phyloP scores from a whole-genome alignment of 1,140 invertebrate genomes.

The Phenacoccus solenopsis region DNA sequence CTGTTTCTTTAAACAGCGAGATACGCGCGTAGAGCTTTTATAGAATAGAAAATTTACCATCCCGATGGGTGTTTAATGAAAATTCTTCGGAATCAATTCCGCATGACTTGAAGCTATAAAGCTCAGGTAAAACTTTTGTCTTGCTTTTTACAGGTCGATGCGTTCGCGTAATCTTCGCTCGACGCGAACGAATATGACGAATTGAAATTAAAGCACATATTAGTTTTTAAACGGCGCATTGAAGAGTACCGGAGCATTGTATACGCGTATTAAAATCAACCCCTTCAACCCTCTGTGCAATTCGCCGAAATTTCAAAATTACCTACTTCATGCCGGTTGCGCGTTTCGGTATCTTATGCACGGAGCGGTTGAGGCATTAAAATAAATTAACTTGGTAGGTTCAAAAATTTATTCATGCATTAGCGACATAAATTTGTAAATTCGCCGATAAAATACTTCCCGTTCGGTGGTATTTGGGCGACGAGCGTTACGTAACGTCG shows the following conservation, averaged over 20 bases:
- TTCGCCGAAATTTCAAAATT: too few relatives aligned
- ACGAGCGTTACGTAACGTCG: neutral
- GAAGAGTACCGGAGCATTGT: neutral
- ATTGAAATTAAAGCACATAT: neutral
- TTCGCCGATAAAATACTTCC: neutral
- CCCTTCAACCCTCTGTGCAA: too few relatives aligned
- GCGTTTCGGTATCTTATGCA: too few relatives aligned
- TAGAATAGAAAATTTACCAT: neutral
- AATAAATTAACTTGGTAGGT: too few relatives aligned
- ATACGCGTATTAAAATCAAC: too few relatives aligned
- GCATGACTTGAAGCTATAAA: conserved; percentile 13
- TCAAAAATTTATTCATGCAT: neutral
- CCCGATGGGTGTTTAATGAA: conserved; percentile 5
- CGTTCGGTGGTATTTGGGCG: neutral
- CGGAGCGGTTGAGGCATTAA: too few relatives aligned
- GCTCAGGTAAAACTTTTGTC: conserved; percentile 13
- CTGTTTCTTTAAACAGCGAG: too few relatives aligned
- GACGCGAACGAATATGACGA: neutral
- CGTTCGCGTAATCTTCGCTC: neutral
- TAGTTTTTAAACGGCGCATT: neutral
- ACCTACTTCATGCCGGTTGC: too few relatives aligned
- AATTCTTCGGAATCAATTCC: conserved; percentile 5
- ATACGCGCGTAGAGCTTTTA: neutral
- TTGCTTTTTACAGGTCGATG: conserved; percentile 13
- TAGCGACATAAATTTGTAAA: neutral